phyloP scores from a whole-genome alignment of 2,888 invertebrate species.

The Eristalinus sepulchralis region DNA sequence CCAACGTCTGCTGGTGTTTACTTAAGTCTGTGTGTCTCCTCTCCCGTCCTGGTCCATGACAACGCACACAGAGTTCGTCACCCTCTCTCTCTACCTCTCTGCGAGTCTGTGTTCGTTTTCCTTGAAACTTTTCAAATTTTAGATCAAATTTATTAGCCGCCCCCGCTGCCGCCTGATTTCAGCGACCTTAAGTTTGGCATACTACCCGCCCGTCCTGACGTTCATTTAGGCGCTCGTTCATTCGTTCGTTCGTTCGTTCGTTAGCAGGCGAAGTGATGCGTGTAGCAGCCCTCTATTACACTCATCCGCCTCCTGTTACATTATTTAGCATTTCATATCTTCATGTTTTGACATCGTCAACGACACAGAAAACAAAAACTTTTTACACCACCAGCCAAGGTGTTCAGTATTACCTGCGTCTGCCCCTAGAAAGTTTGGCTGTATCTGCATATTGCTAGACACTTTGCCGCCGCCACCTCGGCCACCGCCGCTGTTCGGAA shows the following conservation, averaged over 20 bases:
- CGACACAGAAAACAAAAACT: constrained; percentile 59
- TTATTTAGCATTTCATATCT: constrained; percentile 69
- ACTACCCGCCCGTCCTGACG: neutral
- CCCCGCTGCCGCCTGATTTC: neutral
- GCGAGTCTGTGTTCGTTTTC: constrained; percentile 4
- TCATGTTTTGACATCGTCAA: constrained; percentile 62
- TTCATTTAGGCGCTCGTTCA: neutral
- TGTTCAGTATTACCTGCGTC: neutral
- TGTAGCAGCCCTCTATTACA: neutral
- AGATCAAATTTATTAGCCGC: constrained; percentile 64
- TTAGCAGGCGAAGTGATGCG: constrained; percentile 17
- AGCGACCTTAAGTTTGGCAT: neutral
- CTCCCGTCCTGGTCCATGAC: constrained; percentile 21
- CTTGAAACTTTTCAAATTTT: constrained; percentile 65
- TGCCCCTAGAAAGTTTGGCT: neutral
- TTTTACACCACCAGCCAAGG: constrained; percentile 36
- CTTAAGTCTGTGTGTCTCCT: constrained; percentile 48
- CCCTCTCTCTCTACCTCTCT: constrained; percentile 3
- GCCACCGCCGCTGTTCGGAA: constrained; percentile 20
- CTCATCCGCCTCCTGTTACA: constrained; percentile 33
- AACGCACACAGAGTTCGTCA: constrained; percentile 22
- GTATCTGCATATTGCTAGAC: constrained; percentile 35
- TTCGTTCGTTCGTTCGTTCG: neutral
- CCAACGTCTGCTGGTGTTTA: constrained; percentile 65
- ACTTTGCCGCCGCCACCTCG: constrained; percentile 8